phyloP scores from a whole-genome alignment of 1,140 invertebrate genomes.

The Brevipalpus yothersi region DNA sequence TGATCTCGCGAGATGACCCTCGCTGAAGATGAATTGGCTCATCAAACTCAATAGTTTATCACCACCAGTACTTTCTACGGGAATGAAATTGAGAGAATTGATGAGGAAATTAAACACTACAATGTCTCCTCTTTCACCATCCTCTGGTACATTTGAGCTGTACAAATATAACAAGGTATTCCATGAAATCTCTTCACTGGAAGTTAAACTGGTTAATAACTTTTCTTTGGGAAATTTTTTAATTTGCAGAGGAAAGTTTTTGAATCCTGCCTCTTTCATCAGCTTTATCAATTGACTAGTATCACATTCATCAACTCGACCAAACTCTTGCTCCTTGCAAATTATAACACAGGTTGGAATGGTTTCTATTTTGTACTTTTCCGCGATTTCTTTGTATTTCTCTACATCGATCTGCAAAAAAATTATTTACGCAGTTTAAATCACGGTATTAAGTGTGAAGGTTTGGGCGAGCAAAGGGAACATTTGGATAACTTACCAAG shows the following conservation, averaged over 20 bases:
- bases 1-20: too few species aligned
- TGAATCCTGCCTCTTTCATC: conserved; percentile 26
- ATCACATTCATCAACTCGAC: conserved; percentile 63
- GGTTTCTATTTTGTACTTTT: conserved; percentile 47
- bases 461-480: background rate
- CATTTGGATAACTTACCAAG: background rate
- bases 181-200: too few species aligned
- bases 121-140: too few species aligned
- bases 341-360: conserved; percentile 68
- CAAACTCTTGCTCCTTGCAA: conserved; percentile 27
- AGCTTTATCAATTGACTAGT: conserved; percentile 47
- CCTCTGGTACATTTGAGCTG: too few species aligned
- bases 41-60: too few species aligned
- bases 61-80: too few species aligned
- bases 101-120: too few species aligned
- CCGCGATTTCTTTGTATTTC: conserved; percentile 34
- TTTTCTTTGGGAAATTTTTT: conserved; percentile 8
- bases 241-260: conserved; percentile 9
- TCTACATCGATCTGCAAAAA: background rate
- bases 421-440: background rate
- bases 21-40: too few species aligned
- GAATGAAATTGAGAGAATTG: too few species aligned
- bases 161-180: too few species aligned
- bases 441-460: background rate
- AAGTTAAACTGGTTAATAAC: too few species aligned